phyloP scores from a whole-genome alignment of 2,113 vertebrate species.

The Triplophysa dalaica region DNA sequence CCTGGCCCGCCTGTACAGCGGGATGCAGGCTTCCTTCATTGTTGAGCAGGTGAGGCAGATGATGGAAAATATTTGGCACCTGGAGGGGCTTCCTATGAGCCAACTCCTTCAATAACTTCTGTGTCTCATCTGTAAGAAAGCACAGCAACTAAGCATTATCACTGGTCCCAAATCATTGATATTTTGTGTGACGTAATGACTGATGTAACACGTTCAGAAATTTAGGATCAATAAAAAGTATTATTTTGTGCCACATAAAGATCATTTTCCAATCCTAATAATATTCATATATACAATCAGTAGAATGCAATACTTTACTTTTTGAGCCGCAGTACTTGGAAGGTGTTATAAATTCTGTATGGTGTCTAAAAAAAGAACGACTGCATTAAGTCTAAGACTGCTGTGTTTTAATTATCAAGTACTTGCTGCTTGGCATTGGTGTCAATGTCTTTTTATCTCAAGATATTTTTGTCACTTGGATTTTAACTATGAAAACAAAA shows the following conservation, averaged over 20 bases:
- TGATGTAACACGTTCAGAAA: not conserved
- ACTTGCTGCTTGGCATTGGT: not conserved
- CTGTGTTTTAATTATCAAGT: not conserved
- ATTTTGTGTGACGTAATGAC: too few species aligned
- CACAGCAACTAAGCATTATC: not conserved
- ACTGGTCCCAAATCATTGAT: too few species aligned
- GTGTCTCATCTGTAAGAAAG: slow-evolving; percentile 84
- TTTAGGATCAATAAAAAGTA: not conserved
- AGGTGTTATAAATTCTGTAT: not conserved
- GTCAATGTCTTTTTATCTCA: too few species aligned
- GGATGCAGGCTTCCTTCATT: slow-evolving; percentile 96
- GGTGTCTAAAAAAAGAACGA: not conserved
- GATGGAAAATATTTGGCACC: slow-evolving; percentile 98
- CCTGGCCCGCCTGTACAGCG: slow-evolving; percentile 89
- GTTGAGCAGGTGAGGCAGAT: slow-evolving; percentile 96
- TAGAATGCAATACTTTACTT: not conserved
- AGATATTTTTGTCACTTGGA: too few species aligned
- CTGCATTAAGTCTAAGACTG: not conserved
- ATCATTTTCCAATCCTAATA: not conserved
- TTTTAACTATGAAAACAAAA: too few species aligned
- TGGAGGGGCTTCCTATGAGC: slow-evolving; percentile 90
- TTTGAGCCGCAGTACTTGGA: not conserved
- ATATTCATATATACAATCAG: not conserved
- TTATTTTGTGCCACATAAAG: not conserved
- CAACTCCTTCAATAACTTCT: slow-evolving; percentile 93